These are phyloP conservation scores for Rhombomys opimus DNA, from an alignment of 2,113 vertebrate genomes.

Conservation along the genomic window DNA sequence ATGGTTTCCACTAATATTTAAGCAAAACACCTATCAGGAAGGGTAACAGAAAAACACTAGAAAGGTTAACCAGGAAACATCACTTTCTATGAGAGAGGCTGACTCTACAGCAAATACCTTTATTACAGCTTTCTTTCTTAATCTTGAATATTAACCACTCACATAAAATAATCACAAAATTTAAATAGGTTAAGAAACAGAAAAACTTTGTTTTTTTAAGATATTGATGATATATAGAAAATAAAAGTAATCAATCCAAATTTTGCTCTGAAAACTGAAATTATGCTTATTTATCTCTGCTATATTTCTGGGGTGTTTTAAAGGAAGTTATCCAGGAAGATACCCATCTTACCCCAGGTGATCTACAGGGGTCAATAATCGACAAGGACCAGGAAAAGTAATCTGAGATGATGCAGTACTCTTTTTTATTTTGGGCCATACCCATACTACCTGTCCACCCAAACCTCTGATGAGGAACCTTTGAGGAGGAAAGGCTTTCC, in stretches of 20 bases:
- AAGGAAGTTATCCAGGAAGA: constrained; percentile 22
- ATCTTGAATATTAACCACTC: background rate
- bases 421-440: background rate
- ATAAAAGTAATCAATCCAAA: constrained; percentile 6
- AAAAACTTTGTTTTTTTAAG: constrained; percentile 42
- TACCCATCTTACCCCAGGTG: background rate
- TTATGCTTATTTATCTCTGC: background rate
- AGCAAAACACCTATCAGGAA: constrained; percentile 21
- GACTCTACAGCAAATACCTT: background rate
- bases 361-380: background rate
- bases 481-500: background rate
- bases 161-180: constrained; percentile 1
- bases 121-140: background rate
- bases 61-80: background rate
- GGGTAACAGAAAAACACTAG: background rate
- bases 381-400: constrained; percentile 5
- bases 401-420: background rate
- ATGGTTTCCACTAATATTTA: background rate
- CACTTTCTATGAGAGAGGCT: background rate
- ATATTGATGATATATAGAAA: background rate
- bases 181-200: constrained; percentile 29
- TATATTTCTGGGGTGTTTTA: background rate
- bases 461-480: background rate
- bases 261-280: constrained; percentile 23
- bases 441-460: background rate